Conservation (phyloP, 2,888 invertebrate genomes). For the Cephus rjabovi region DNA sequence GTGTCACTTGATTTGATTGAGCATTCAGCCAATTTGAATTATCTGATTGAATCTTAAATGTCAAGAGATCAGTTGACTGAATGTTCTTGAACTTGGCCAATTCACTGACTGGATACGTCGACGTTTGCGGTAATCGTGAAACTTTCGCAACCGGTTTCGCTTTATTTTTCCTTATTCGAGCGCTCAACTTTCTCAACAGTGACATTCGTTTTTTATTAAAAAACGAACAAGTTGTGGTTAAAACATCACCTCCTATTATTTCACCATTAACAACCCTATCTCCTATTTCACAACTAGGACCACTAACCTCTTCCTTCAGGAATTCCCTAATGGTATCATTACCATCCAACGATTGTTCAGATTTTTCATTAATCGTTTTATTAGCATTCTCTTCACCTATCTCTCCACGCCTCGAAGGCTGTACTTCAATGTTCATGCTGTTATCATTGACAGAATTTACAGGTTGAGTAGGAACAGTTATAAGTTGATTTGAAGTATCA, state of each 20-base stretch:
- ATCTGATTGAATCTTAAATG: not conserved
- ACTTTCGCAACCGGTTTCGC: not conserved
- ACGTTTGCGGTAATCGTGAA: not conserved
- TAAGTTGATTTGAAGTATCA: conserved; percentile 18
- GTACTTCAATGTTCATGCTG: conserved; percentile 26
- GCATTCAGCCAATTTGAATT: not conserved
- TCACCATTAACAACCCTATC: not conserved
- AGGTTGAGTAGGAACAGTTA: conserved; percentile 25
- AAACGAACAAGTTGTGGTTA: not conserved
- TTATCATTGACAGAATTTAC: conserved; percentile 21
- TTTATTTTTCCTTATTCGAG: not conserved
- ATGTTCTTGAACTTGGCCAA: not conserved
- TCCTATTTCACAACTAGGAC: not conserved
- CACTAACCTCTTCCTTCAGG: not conserved
- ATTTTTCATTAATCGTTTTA: not conserved
- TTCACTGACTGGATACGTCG: not conserved
- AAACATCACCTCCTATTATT: not conserved
- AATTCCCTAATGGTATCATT: conserved; percentile 7
- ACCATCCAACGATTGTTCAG: not conserved
- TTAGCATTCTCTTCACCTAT: not conserved
- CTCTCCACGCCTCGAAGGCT: conserved; percentile 16
- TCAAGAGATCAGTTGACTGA: not conserved
- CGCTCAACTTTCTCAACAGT: not conserved
- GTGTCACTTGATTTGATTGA: not conserved
- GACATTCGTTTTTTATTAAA: conserved; percentile 2